A percentile compares a stretch with the other conserved stretches of the same genome.
Conservation (phyloP, 1,140 invertebrate species). For the Lepidotrigona ventralis region DNA sequence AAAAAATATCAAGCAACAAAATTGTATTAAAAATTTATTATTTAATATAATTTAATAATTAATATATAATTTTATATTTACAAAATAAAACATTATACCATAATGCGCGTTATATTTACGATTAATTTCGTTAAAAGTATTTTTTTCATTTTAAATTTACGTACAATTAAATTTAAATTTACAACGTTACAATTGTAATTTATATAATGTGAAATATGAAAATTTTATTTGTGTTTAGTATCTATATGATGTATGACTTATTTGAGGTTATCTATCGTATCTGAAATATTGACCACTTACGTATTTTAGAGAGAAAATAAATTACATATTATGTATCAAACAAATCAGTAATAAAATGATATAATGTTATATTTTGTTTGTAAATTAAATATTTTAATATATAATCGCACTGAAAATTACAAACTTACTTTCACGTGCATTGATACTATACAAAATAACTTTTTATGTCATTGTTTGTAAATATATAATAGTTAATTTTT, state of each 20-base stretch:
- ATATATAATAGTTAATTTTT: background rate
- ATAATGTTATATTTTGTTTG: background rate
- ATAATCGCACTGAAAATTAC: background rate
- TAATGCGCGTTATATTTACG: background rate
- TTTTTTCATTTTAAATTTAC: background rate
- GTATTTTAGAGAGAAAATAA: background rate
- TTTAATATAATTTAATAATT: background rate
- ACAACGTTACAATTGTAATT: background rate
- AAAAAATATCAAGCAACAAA: background rate
- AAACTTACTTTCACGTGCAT: background rate
- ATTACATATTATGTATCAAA: background rate
- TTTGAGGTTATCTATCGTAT: conserved; percentile 29
- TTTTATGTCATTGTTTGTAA: conserved; percentile 1
- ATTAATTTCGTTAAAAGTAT: background rate
- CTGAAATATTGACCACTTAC: background rate
- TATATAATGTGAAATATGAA: background rate
- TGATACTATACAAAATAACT: background rate
- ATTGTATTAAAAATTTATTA: background rate
- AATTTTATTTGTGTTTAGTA: background rate
- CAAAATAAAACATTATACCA: background rate
- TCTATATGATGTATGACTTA: background rate
- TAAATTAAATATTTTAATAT: background rate
- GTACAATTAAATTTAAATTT: background rate
- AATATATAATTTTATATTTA: background rate
- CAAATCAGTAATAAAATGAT: background rate